Conservation (phyloP, 2,888 invertebrate species). For the Heliconius aoede region DNA sequence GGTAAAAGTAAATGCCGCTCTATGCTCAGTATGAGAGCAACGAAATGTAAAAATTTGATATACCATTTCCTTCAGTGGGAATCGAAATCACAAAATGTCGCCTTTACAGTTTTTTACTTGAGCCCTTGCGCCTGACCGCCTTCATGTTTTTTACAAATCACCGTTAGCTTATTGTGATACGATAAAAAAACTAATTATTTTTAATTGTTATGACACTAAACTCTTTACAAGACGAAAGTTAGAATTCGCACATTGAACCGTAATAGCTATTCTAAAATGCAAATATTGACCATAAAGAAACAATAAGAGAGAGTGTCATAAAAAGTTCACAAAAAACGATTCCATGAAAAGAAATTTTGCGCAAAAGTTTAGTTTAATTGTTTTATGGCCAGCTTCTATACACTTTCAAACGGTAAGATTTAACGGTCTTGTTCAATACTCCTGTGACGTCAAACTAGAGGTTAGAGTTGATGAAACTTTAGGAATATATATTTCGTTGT, state of each 20-base stretch:
- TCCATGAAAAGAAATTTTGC: conserved; percentile 45
- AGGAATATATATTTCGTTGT: too few species aligned
- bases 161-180: neutral
- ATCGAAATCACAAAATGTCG: too few species aligned
- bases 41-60: too few species aligned
- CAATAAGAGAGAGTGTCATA: conserved; percentile 30
- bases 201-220: conserved; percentile 15
- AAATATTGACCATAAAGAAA: conserved; percentile 16
- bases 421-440: conserved; percentile 3
- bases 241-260: conserved; percentile 17
- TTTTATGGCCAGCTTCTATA: conserved; percentile 29
- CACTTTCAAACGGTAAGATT: neutral
- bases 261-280: conserved; percentile 19
- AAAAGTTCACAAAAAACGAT: conserved; percentile 32
- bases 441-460: conserved; percentile 15
- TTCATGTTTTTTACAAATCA: neutral
- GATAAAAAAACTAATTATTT: neutral
- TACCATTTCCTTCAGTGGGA: too few species aligned
- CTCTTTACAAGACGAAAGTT: conserved; percentile 21
- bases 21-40: too few species aligned
- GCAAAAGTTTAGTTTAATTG: conserved; percentile 31
- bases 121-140: too few species aligned
- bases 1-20: too few species aligned
- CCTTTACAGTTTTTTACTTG: too few species aligned
- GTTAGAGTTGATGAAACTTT: neutral